Percentiles rank a stretch among this genome's conserved stretches.
Evolutionary conservation across 2,888 invertebrate species (phyloP).

Genomic region (Nudaria mundana): DNA sequence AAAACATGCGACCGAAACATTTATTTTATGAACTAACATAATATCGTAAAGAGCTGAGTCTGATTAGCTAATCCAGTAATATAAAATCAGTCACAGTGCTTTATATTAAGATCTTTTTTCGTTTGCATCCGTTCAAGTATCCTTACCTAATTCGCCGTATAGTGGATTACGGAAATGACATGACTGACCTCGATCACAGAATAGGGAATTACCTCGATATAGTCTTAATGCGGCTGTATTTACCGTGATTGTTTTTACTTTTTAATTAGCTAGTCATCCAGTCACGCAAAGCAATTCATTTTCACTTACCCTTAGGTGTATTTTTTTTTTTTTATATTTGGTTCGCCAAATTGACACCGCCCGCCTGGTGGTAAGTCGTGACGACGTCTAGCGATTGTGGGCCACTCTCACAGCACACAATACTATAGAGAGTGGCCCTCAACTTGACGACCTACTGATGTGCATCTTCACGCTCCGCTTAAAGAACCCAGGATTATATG

Average conservation of each 20-base stretch:
- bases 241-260: slow-evolving; percentile 32
- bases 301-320: slow-evolving; percentile 24
- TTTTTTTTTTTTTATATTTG: too few relatives aligned
- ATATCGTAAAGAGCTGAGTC: slow-evolving; percentile 9
- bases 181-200: slow-evolving; percentile 31
- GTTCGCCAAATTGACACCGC: too few relatives aligned
- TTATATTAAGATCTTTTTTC: slow-evolving; percentile 11
- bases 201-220: too few relatives aligned
- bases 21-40: slow-evolving; percentile 13
- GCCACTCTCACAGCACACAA: too few relatives aligned
- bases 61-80: slow-evolving; percentile 7
- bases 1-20: slow-evolving; percentile 23
- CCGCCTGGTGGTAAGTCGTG: too few relatives aligned
- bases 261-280: slow-evolving; percentile 27
- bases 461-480: too few relatives aligned
- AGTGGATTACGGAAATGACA: slow-evolving; percentile 26
- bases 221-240: slow-evolving; percentile 20
- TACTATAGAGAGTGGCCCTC: too few relatives aligned
- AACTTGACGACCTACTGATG: too few relatives aligned
- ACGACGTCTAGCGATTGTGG: too few relatives aligned
- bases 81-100: not conserved
- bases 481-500: too few relatives aligned
- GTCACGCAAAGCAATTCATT: slow-evolving; percentile 30
- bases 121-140: slow-evolving; percentile 3
- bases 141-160: slow-evolving; percentile 17